Evolutionary conservation across 2,888 invertebrate genomes (phyloP), one percentile per base, ranked within the genome.

Genomic region (Sesamia inferens): DNA sequence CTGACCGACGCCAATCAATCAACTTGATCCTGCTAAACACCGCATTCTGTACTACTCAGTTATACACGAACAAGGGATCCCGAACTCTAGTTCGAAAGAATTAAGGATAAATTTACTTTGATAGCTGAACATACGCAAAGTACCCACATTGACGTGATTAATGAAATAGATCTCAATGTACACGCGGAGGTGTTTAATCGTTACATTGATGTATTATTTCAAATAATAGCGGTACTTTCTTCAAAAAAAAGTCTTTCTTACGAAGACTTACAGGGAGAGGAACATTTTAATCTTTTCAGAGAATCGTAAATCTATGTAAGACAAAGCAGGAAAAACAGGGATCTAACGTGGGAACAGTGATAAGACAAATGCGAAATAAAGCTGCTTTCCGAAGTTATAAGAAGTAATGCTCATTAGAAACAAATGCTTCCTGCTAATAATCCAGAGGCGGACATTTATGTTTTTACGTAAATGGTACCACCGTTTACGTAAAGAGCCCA

Each of bases 1-100:
- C 93, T 88, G 85, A 88, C 88, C 90, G 89, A 85, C 90, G 91
- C 92, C 94, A 90, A 95, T 95, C 95, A 93, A 95, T 95, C 95
- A 95, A 90, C 88, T 84, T 90, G 92, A 94, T 93, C 93, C 93
- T 79, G 81, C 92, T 93, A 92, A 94, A 93, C 90, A 91, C 91
- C 88, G 86, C 88, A 89, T 90, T 90, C 89, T 89, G 88, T 73
- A 90, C 88, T 88, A 86, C 81, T 85, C 68, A 69, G 61, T 68
- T 59, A 42, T 39, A 57, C 70, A 67, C 61, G 22, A 14, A 19
- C 76, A 76, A 57, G 68, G 83, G 31, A 92, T 84, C 89, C 64
- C 87, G 68, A 86, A 87, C 92, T 83, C 75, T 90, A 80, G 55
- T 0, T 0, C 0, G 0, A 55, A 67, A 48, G 5, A 1, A 39